phyloP scores from a whole-genome alignment of 2,113 vertebrate species.

The Spilogale gracilis region DNA sequence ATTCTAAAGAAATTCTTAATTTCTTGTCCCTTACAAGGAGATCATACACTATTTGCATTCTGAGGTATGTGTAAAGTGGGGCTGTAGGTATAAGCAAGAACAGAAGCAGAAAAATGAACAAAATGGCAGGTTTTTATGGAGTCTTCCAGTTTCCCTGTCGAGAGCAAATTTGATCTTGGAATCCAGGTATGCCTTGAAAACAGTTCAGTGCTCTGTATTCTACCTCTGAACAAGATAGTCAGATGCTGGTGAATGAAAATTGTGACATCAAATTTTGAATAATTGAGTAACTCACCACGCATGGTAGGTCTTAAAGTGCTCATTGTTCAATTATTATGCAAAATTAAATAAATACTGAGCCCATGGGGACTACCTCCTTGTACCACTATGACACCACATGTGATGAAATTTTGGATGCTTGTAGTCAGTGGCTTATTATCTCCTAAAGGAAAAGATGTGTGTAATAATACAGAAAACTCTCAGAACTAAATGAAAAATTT shows the following conservation, averaged over 20 bases:
- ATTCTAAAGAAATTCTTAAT: neutral
- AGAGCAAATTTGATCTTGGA: neutral
- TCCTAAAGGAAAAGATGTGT: neutral
- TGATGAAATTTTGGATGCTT: neutral
- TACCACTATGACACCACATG: neutral
- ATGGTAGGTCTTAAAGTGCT: neutral
- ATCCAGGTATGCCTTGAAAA: neutral
- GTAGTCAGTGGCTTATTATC: neutral
- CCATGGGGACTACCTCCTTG: neutral
- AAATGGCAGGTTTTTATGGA: neutral
- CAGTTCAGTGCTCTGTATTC: neutral
- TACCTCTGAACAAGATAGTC: neutral
- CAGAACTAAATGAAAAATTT: neutral
- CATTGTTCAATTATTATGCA: neutral
- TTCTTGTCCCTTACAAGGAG: neutral
- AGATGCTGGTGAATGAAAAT: neutral
- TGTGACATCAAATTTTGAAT: constrained; percentile 2
- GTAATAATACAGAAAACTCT: neutral
- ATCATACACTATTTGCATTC: neutral
- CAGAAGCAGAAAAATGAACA: neutral
- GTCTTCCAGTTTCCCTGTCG: neutral
- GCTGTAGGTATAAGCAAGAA: neutral
- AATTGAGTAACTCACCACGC: neutral
- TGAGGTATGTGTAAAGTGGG: neutral
- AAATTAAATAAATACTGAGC: constrained; percentile 17